phyloP scores from a whole-genome alignment of 1,140 invertebrate species.

The Adoxophyes honmai region DNA sequence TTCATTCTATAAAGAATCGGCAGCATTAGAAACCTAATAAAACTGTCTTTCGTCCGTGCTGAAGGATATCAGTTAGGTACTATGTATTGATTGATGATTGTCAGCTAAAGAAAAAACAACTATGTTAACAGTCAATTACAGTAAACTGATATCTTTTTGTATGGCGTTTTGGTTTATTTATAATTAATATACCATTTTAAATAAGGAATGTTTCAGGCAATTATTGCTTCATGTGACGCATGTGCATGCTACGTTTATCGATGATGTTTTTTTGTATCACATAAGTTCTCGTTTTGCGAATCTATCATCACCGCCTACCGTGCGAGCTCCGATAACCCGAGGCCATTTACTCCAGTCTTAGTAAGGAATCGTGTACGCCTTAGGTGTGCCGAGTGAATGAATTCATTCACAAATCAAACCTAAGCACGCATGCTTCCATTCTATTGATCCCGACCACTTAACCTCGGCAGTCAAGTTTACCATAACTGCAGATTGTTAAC shows the following conservation, averaged over 20 bases:
- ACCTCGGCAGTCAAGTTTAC: no score
- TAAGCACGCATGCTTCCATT: not conserved
- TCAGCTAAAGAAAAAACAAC: no score
- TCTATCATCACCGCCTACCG: not conserved
- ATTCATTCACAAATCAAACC: not conserved
- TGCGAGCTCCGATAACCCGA: not conserved
- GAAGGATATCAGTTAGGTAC: no score
- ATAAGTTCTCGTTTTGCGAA: not conserved
- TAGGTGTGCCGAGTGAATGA: conserved; percentile 1
- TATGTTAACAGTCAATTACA: no score
- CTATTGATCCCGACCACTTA: not conserved
- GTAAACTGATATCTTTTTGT: no score
- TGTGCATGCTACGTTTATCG: conserved; percentile 9
- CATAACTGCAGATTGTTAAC: not conserved
- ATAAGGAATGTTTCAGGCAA: no score
- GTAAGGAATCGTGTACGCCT: not conserved
- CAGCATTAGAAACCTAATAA: not conserved
- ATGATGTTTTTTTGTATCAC: conserved; percentile 17
- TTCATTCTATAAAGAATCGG: not conserved
- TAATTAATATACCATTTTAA: no score
- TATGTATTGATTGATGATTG: no score
- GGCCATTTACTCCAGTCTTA: not conserved
- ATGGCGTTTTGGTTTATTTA: no score
- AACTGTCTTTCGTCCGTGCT: not conserved
- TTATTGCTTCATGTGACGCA: conserved; percentile 4